Evolutionary conservation across 2,888 invertebrate species (phyloP).

Genomic region (Drosophila buzzatii): DNA sequence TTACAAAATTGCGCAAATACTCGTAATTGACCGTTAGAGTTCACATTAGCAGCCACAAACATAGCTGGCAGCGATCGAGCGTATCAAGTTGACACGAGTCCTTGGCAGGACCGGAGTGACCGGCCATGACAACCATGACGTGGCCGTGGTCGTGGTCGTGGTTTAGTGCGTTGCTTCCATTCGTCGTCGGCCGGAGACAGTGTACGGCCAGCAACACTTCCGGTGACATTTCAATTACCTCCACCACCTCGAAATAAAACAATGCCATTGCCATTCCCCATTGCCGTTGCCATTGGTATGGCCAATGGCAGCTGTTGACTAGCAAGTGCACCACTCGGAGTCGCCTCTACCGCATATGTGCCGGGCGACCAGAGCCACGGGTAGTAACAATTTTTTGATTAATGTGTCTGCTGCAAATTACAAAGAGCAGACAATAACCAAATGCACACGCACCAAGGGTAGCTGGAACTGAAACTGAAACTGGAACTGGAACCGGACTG

Average conservation of each 20-base stretch:
- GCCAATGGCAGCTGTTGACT: constrained; percentile 62
- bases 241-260: constrained; percentile 69
- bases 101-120: constrained; percentile 11
- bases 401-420: constrained; percentile 84
- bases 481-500: not conserved
- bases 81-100: constrained; percentile 53
- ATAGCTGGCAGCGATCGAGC: constrained; percentile 63
- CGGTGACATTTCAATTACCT: constrained; percentile 85
- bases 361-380: constrained; percentile 44
- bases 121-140: constrained; percentile 3
- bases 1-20: constrained; percentile 63
- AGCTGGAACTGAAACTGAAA: too few relatives aligned
- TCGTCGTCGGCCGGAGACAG: constrained; percentile 70
- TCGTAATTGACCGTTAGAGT: constrained; percentile 60
- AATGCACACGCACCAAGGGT: constrained; percentile 37
- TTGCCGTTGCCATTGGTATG: constrained; percentile 23
- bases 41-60: constrained; percentile 62
- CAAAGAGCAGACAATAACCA: constrained; percentile 79
- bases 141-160: constrained; percentile 19
- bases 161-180: constrained; percentile 32
- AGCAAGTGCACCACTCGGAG: constrained; percentile 58
- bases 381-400: constrained; percentile 83
- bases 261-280: constrained; percentile 15
- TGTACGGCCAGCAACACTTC: constrained; percentile 81
- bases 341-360: constrained; percentile 10